phyloP scores from a whole-genome alignment of 1,140 invertebrate genomes.

The Anastrepha obliqua region DNA sequence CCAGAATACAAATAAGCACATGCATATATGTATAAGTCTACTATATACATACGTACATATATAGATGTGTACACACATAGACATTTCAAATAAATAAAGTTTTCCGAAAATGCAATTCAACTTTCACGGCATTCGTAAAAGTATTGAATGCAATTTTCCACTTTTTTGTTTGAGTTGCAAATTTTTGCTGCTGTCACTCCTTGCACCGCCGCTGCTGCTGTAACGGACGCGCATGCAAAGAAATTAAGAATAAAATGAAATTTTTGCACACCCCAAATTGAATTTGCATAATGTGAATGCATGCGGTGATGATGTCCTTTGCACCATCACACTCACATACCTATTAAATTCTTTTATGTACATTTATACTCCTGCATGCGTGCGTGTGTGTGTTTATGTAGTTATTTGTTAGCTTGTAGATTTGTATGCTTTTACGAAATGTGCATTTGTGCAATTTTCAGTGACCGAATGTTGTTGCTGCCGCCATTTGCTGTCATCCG shows the following conservation, averaged over 20 bases:
- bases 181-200: not conserved
- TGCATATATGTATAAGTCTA: not conserved
- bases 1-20: not conserved
- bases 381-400: not conserved
- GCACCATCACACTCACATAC: not conserved
- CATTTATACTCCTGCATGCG: not conserved
- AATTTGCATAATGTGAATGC: constrained; percentile 34
- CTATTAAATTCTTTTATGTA: too few species aligned
- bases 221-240: not conserved
- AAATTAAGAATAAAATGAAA: constrained; percentile 46
- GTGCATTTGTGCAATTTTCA: constrained; percentile 33
- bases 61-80: not conserved
- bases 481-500: not conserved
- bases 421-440: not conserved
- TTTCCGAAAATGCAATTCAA: constrained; percentile 7
- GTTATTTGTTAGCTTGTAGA: not conserved
- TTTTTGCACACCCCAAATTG: constrained; percentile 20
- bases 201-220: not conserved
- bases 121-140: not conserved
- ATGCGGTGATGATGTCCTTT: not conserved
- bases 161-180: not conserved
- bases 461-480: constrained; percentile 9
- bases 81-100: not conserved
- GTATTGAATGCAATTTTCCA: not conserved
- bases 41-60: not conserved